Evolutionary conservation across 2,888 invertebrate species (phyloP).

Genomic region (Andrena praecox): DNA sequence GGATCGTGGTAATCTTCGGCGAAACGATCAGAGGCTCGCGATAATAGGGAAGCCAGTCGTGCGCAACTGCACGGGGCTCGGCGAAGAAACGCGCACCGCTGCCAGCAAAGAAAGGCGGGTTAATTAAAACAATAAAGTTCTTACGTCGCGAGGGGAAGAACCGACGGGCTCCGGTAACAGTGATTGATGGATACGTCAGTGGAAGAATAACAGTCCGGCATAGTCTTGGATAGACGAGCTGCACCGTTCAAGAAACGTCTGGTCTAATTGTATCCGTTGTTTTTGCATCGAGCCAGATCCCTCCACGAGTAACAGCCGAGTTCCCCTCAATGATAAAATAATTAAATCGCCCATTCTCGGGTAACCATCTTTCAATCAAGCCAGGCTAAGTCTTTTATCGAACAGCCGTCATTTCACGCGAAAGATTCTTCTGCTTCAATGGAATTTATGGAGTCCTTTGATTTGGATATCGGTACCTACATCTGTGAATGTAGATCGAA

Average conservation of each 20-base stretch:
- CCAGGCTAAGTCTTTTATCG: neutral
- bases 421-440: neutral
- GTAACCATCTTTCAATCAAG: neutral
- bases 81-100: conserved; percentile 31
- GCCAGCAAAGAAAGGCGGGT: conserved; percentile 34
- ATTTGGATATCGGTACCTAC: too few relatives aligned
- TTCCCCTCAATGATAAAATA: conserved; percentile 49
- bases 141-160: conserved; percentile 47
- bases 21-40: conserved; percentile 42
- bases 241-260: conserved; percentile 36
- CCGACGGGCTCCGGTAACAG: conserved; percentile 15
- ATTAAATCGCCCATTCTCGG: conserved; percentile 32
- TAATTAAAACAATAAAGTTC: conserved; percentile 69
- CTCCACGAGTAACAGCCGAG: conserved; percentile 43
- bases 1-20: conserved; percentile 47
- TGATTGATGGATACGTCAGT: conserved; percentile 62
- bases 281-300: conserved; percentile 32
- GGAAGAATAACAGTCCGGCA: conserved; percentile 55
- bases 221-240: conserved; percentile 37
- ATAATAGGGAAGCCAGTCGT: conserved; percentile 43
- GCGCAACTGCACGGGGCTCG: conserved; percentile 18
- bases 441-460: neutral
- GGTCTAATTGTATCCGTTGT: conserved; percentile 60
- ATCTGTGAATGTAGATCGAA: neutral
- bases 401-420: neutral